phyloP scores from a whole-genome alignment of 2,797 vertebrate genomes.

The Enteromius radiatus region DNA sequence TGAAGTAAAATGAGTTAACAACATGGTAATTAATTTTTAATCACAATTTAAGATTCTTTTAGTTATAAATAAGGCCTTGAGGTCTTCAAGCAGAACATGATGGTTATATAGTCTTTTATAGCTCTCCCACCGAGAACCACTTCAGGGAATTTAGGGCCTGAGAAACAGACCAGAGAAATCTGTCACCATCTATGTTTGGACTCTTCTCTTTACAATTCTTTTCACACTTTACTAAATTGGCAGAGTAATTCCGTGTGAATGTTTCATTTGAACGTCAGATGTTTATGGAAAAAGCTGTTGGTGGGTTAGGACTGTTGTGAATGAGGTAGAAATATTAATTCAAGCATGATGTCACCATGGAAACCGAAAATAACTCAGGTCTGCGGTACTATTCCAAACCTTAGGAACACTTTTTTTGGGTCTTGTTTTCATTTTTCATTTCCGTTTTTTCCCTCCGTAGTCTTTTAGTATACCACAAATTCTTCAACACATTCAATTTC shows the following conservation, averaged over 20 bases:
- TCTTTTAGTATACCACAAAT: constrained; percentile 53
- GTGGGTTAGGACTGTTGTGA: constrained; percentile 16
- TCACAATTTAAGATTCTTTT: background rate
- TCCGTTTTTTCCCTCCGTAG: background rate
- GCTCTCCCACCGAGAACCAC: background rate
- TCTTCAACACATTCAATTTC: constrained; percentile 54
- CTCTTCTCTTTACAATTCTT: constrained; percentile 3
- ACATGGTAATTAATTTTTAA: background rate
- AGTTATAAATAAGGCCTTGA: too few relatives aligned
- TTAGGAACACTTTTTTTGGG: constrained; percentile 1
- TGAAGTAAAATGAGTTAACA: background rate
- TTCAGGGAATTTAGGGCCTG: background rate
- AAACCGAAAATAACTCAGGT: constrained; percentile 26
- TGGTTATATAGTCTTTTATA: constrained; percentile 14
- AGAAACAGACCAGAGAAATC: constrained; percentile 1
- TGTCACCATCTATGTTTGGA: constrained; percentile 20
- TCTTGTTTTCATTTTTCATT: constrained; percentile 25
- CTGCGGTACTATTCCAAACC: constrained; percentile 33
- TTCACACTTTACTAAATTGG: constrained; percentile 21
- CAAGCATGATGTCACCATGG: constrained; percentile 22
- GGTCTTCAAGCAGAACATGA: background rate
- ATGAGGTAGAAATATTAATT: constrained; percentile 32
- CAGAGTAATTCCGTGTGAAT: constrained; percentile 7
- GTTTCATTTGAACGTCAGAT: background rate
- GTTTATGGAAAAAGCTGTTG: constrained; percentile 32